These are phyloP conservation scores for Drosophila quadrilineata DNA, from an alignment of 1,140 invertebrate species.

Conservation along the genomic window DNA sequence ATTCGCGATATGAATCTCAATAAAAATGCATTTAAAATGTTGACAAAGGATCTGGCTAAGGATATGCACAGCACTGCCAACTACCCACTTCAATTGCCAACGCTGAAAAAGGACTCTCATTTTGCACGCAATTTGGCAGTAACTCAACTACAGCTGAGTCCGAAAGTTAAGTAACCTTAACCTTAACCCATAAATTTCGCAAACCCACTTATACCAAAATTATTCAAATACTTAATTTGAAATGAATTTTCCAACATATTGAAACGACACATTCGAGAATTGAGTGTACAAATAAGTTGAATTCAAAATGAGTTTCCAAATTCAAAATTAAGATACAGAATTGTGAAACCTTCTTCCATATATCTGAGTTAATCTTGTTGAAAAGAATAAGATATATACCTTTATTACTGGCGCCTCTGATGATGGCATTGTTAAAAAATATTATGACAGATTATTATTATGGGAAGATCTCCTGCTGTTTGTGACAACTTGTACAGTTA, in stretches of 20 bases:
- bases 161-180: too few species aligned
- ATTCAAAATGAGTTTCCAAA: neutral
- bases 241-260: conserved; percentile 59
- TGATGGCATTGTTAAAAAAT: conserved; percentile 48
- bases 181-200: conserved; percentile 55
- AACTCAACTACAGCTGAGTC: conserved; percentile 67
- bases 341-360: neutral
- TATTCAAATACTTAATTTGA: conserved; percentile 72
- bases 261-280: conserved; percentile 24
- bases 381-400: neutral
- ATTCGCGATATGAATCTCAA: conserved; percentile 80
- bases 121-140: conserved; percentile 69
- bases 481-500: conserved; percentile 28
- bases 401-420: conserved; percentile 26
- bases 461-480: conserved; percentile 3
- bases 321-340: neutral
- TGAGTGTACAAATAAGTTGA: too few species aligned
- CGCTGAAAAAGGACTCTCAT: conserved; percentile 21
- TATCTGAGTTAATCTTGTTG: too few species aligned
- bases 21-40: conserved; percentile 81
- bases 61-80: too few species aligned
- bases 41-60: conserved; percentile 68
- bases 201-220: conserved; percentile 29
- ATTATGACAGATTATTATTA: conserved; percentile 56
- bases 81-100: conserved; percentile 44